A percentile compares a stretch with the other conserved stretches of the same genome.
Evolutionary conservation across 2,113 vertebrate species (phyloP).

Genomic region (Cephalopholis sonnerati): DNA sequence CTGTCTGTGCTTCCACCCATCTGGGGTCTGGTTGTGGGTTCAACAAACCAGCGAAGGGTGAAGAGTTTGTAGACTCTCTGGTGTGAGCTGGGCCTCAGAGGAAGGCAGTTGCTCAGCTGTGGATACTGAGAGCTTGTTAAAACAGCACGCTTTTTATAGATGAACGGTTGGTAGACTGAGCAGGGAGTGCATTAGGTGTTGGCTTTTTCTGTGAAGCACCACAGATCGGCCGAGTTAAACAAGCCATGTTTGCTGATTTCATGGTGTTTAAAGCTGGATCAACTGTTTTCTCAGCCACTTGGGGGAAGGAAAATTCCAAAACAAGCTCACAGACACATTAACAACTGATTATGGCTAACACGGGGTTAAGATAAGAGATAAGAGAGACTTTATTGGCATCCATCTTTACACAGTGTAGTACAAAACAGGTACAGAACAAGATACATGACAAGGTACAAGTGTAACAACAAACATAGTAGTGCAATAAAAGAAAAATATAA

Average conservation of each 20-base stretch:
- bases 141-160: slow-evolving; percentile 45
- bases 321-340: background rate
- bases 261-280: background rate
- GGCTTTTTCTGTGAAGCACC: slow-evolving; percentile 1
- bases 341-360: background rate
- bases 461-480: no score
- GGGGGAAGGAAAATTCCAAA: background rate
- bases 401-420: no score
- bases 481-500: no score
- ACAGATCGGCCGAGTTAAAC: background rate
- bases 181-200: slow-evolving; percentile 7
- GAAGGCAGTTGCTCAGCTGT: slow-evolving; percentile 32
- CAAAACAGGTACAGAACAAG: no score
- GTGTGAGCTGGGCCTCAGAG: slow-evolving; percentile 32
- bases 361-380: no score
- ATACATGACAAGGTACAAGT: no score
- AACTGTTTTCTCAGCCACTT: background rate
- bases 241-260: background rate
- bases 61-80: slow-evolving; percentile 47
- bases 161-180: slow-evolving; percentile 20
- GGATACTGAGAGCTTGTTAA: slow-evolving; percentile 46
- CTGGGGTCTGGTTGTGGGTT: slow-evolving; percentile 43
- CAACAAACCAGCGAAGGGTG: slow-evolving; percentile 56
- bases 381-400: no score
- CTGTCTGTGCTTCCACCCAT: slow-evolving; percentile 35